Evolutionary conservation across 2,888 invertebrate genomes (phyloP).

Genomic region (Caenorhabditis uteleia): DNA sequence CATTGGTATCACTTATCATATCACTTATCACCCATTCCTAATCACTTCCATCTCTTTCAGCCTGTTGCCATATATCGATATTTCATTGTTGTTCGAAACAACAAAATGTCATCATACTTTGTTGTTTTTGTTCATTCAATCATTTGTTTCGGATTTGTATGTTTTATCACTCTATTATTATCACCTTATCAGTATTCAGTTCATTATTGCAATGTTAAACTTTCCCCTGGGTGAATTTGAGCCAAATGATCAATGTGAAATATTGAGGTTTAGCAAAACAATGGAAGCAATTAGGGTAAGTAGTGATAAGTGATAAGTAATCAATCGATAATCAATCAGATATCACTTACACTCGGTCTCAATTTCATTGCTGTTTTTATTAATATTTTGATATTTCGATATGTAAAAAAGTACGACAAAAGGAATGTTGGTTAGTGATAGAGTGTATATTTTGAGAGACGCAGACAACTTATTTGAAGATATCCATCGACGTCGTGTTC

Average conservation of each 20-base stretch:
- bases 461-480: constrained; percentile 10
- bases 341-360: constrained; percentile 28
- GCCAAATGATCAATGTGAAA: constrained; percentile 29
- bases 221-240: constrained; percentile 30
- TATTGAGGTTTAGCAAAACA: constrained; percentile 24
- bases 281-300: constrained; percentile 35
- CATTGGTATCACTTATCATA: constrained; percentile 13
- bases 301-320: background rate
- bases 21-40: too few relatives aligned
- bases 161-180: background rate
- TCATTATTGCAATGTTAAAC: constrained; percentile 24
- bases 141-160: constrained; percentile 27
- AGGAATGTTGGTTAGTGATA: constrained; percentile 22
- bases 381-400: constrained; percentile 21
- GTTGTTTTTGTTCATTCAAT: constrained; percentile 22
- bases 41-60: constrained; percentile 24
- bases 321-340: constrained; percentile 10
- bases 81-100: constrained; percentile 34
- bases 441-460: too few relatives aligned
- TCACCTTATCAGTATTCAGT: constrained; percentile 9
- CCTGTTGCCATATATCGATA: constrained; percentile 35
- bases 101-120: constrained; percentile 23
- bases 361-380: constrained; percentile 29
- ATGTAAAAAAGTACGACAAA: constrained; percentile 33
- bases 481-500: constrained; percentile 30